phyloP scores from a whole-genome alignment of 2,113 vertebrate species.

The Seriola dumerili region DNA sequence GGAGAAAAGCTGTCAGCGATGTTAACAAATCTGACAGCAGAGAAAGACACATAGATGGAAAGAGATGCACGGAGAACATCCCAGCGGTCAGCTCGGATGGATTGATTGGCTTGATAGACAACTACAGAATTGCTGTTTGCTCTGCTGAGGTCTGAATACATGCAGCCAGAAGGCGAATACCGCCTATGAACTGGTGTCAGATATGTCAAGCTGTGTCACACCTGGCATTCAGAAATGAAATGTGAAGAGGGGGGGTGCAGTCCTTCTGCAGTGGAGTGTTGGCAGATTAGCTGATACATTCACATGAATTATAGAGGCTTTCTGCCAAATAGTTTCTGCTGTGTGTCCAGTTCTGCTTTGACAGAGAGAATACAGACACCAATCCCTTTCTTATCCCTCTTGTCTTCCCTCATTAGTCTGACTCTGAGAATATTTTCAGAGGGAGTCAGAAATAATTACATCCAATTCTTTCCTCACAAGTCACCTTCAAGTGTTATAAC shows the following conservation, averaged over 20 bases:
- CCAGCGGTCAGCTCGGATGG: slow-evolving; percentile 25
- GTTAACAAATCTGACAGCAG: slow-evolving; percentile 59
- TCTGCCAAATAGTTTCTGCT: background rate
- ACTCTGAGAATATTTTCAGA: slow-evolving; percentile 15
- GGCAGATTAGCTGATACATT: slow-evolving; percentile 39
- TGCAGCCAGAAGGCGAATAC: slow-evolving; percentile 1
- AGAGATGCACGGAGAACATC: slow-evolving; percentile 32
- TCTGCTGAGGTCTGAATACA: slow-evolving; percentile 32
- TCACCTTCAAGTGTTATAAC: background rate
- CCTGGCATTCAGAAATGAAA: slow-evolving; percentile 5
- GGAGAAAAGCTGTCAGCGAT: slow-evolving; percentile 63
- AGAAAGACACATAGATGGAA: slow-evolving; percentile 33
- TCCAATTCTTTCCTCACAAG: background rate
- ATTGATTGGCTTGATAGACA: slow-evolving; percentile 42
- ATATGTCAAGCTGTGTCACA: slow-evolving; percentile 49
- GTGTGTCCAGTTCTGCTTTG: slow-evolving; percentile 17
- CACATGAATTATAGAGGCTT: slow-evolving; percentile 34
- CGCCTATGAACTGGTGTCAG: slow-evolving; percentile 29
- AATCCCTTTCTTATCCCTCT: background rate
- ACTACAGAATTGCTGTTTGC: background rate
- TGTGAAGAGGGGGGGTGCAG: background rate
- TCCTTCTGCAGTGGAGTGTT: slow-evolving; percentile 20
- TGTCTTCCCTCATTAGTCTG: slow-evolving; percentile 16
- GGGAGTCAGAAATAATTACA: slow-evolving; percentile 5
- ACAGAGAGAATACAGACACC: background rate